These are phyloP conservation scores for Metaphire vulgaris DNA, from an alignment of 1,140 invertebrate species.

Conservation along the genomic window DNA sequence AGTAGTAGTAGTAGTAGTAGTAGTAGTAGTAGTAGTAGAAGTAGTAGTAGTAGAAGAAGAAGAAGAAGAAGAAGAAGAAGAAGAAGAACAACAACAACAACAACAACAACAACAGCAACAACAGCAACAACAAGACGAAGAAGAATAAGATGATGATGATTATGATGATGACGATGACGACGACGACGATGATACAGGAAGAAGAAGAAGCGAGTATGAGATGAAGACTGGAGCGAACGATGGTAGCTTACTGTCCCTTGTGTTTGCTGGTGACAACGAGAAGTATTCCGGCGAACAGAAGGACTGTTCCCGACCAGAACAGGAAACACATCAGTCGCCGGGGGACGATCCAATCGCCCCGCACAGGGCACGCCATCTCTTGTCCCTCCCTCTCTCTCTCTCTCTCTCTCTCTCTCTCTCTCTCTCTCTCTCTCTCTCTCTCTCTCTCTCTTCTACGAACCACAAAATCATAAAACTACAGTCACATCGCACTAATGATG, in stretches of 20 bases:
- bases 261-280: conserved; percentile 31
- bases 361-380: neutral
- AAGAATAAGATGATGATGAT: too few species aligned
- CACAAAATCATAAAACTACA: too few species aligned
- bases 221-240: neutral
- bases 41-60: too few species aligned
- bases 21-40: conserved; percentile 5
- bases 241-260: conserved; percentile 29
- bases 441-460: too few species aligned
- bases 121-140: too few species aligned
- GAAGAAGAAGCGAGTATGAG: neutral
- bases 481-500: too few species aligned
- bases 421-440: too few species aligned
- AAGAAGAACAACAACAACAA: neutral
- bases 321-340: conserved; percentile 25
- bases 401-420: too few species aligned
- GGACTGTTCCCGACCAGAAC: conserved; percentile 28
- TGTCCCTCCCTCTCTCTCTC: too few species aligned
- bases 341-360: conserved; percentile 26
- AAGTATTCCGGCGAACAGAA: conserved; percentile 30
- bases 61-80: too few species aligned
- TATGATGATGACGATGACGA: too few species aligned
- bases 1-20: conserved; percentile 8
- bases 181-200: neutral
- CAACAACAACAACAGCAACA: neutral